Conservation (phyloP, 2,797 vertebrate genomes). For the Luscinia luscinia region DNA sequence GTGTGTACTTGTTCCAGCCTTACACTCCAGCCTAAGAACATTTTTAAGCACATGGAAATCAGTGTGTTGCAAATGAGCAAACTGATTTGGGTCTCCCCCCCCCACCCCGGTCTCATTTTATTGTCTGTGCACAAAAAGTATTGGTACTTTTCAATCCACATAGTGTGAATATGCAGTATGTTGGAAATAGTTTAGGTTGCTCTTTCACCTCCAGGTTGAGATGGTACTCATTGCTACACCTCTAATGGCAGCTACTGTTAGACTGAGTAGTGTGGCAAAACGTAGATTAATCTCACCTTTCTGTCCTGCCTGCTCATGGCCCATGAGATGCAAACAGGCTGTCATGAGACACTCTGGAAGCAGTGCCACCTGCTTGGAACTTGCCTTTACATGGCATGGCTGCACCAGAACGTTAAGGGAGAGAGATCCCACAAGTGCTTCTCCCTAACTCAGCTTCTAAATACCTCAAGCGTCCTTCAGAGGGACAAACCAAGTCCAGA, state of each 20-base stretch:
- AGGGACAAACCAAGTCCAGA: slow-evolving; percentile 16
- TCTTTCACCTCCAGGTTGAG: neutral
- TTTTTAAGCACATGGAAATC: slow-evolving; percentile 78
- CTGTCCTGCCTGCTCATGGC: neutral
- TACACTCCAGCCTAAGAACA: slow-evolving; percentile 64
- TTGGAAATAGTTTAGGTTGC: neutral
- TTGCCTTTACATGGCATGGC: slow-evolving; percentile 17
- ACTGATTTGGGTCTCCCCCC: neutral
- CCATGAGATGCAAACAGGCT: neutral
- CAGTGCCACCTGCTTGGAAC: neutral
- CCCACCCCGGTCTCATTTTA: slow-evolving; percentile 30
- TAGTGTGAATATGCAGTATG: neutral
- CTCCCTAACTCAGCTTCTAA: neutral
- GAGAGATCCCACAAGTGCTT: neutral
- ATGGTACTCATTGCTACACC: neutral
- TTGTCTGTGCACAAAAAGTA: slow-evolving; percentile 72
- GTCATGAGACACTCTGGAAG: neutral
- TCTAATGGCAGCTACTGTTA: neutral
- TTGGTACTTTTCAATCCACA: slow-evolving; percentile 75
- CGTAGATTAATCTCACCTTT: neutral
- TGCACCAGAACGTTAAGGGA: neutral
- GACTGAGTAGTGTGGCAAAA: neutral
- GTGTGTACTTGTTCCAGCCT: slow-evolving; percentile 62
- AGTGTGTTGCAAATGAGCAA: slow-evolving; percentile 52
- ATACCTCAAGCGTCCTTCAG: neutral